Percentiles rank a stretch among this genome's conserved stretches.
Evolutionary conservation across 2,797 vertebrate genomes (phyloP).

Genomic region (Balearica regulorum): DNA sequence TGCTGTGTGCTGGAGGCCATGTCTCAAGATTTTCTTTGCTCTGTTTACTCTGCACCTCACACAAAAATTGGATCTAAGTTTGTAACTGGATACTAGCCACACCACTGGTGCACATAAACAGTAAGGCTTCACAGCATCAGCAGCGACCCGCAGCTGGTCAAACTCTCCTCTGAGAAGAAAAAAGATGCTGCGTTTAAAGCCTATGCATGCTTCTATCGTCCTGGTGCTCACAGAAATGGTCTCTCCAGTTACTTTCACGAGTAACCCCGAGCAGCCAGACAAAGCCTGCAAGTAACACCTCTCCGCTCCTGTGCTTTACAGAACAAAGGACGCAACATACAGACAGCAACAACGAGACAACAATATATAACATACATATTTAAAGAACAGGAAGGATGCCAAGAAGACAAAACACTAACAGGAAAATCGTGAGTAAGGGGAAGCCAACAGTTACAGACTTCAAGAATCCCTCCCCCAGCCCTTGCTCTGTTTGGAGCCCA

Average conservation of each 20-base stretch:
- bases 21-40: background rate
- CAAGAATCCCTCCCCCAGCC: conserved; percentile 32
- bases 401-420: conserved; percentile 67
- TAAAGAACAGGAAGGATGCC: conserved; percentile 61
- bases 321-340: background rate
- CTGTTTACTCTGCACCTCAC: background rate
- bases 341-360: background rate
- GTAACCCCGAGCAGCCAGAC: background rate
- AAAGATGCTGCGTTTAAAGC: background rate
- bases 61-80: background rate
- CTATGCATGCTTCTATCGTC: background rate
- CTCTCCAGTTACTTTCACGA: background rate
- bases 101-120: background rate
- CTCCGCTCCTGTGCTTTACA: background rate
- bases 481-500: conserved; percentile 25
- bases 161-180: background rate
- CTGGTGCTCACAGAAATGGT: background rate
- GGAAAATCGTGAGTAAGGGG: conserved; percentile 55
- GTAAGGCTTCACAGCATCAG: background rate
- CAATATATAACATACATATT: background rate
- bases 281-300: background rate
- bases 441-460: conserved; percentile 32
- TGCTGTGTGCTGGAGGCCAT: fast-evolving
- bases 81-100: background rate
- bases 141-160: background rate